Evolutionary conservation across 2,797 vertebrate species (phyloP).

Genomic region (Myoxocephalus aenaeus): DNA sequence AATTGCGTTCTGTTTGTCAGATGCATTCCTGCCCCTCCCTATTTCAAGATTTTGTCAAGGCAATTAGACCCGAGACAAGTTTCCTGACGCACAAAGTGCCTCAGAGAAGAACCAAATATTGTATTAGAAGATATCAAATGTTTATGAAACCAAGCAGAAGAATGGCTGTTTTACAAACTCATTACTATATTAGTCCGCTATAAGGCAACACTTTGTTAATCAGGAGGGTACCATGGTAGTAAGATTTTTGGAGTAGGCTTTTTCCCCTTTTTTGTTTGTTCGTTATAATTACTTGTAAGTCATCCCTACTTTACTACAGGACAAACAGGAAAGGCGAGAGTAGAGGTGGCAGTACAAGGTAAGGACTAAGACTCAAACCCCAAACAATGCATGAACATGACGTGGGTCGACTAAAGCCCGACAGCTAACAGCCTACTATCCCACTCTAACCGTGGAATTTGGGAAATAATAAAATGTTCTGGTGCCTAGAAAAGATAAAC

Average conservation of each 20-base stretch:
- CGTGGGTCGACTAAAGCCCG: neutral
- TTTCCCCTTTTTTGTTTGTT: neutral
- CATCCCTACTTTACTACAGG: constrained; percentile 17
- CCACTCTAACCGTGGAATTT: neutral
- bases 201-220: neutral
- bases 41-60: constrained; percentile 27
- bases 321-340: constrained; percentile 35
- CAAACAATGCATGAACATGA: neutral
- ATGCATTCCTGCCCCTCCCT: constrained; percentile 47
- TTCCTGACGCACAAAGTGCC: constrained; percentile 7
- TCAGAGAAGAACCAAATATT: constrained; percentile 4
- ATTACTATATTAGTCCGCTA: neutral
- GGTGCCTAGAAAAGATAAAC: neutral
- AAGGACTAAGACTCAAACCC: constrained; percentile 19
- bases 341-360: constrained; percentile 15
- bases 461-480: constrained; percentile 5
- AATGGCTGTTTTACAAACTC: constrained; percentile 6
- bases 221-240: neutral
- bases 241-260: neutral
- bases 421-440: neutral
- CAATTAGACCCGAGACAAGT: constrained; percentile 21
- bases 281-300: constrained; percentile 5
- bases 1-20: constrained; percentile 41
- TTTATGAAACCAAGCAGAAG: constrained; percentile 3
- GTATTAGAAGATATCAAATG: neutral